Conservation (phyloP, 2,888 invertebrate species). For the Hypolimnas misippus region DNA sequence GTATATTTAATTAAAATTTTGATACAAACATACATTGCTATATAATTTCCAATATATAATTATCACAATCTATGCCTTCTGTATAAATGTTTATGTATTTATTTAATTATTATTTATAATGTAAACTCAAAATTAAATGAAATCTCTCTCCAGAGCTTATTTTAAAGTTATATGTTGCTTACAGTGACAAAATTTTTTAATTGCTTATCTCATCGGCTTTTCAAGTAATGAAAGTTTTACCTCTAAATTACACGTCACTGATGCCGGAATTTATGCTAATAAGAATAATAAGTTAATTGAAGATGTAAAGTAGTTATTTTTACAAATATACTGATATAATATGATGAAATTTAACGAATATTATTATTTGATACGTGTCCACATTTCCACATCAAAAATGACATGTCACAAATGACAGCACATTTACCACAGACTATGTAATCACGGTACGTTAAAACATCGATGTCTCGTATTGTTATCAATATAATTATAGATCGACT, state of each 20-base stretch:
- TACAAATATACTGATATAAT: constrained; percentile 2
- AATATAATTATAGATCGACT: background rate
- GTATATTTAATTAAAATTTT: too few species aligned
- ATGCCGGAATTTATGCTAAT: background rate
- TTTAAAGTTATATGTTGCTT: too few species aligned
- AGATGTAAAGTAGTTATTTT: background rate
- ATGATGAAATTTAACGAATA: constrained; percentile 31
- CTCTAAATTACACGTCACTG: constrained; percentile 16
- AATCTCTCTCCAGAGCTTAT: too few species aligned
- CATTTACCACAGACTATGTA: background rate
- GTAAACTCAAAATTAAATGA: too few species aligned
- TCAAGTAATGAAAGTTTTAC: constrained; percentile 17
- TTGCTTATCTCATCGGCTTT: constrained; percentile 1
- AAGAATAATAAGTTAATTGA: background rate
- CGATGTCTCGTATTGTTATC: background rate
- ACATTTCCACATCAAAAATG: constrained; percentile 54
- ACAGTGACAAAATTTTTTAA: background rate
- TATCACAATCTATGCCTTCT: too few species aligned
- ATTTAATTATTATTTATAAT: too few species aligned
- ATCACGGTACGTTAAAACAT: background rate
- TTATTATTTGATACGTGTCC: constrained; percentile 60
- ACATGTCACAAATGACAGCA: constrained; percentile 43
- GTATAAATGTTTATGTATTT: too few species aligned
- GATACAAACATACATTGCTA: too few species aligned
- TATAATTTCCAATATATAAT: too few species aligned